phyloP scores from a whole-genome alignment of 2,113 vertebrate genomes.

The Nerophis ophidion region DNA sequence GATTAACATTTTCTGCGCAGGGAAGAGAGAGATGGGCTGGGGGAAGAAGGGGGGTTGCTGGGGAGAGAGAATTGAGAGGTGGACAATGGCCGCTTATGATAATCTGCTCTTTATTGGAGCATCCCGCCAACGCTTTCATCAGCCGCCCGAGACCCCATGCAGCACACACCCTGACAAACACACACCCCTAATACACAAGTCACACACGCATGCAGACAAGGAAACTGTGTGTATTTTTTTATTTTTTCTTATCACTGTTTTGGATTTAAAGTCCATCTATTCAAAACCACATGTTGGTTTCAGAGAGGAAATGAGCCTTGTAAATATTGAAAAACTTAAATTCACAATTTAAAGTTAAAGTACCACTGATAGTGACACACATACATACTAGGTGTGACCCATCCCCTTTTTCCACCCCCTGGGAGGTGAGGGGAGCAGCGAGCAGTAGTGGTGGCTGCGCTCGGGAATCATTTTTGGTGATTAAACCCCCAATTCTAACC shows the following conservation, averaged over 20 bases:
- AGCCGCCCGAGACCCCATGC: slow-evolving; percentile 55
- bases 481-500: no score
- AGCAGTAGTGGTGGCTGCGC: no score
- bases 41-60: slow-evolving; percentile 40
- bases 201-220: neutral
- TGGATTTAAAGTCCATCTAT: neutral
- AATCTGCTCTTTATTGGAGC: slow-evolving; percentile 89
- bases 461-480: no score
- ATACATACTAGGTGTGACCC: no score
- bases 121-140: slow-evolving; percentile 75
- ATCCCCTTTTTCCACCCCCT: no score
- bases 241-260: neutral
- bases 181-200: slow-evolving; percentile 34
- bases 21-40: slow-evolving; percentile 41
- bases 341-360: no score
- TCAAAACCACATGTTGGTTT: neutral
- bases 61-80: slow-evolving; percentile 40
- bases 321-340: neutral
- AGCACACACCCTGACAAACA: slow-evolving; percentile 46
- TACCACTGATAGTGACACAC: no score
- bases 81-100: slow-evolving; percentile 80
- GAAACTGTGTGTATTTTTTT: neutral
- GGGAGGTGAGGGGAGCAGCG: no score
- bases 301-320: neutral
- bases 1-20: slow-evolving; percentile 87